Percentiles rank a stretch among this genome's conserved stretches.
Evolutionary conservation across 2,797 vertebrate species (phyloP).

Genomic region (Myoxocephalus aenaeus): DNA sequence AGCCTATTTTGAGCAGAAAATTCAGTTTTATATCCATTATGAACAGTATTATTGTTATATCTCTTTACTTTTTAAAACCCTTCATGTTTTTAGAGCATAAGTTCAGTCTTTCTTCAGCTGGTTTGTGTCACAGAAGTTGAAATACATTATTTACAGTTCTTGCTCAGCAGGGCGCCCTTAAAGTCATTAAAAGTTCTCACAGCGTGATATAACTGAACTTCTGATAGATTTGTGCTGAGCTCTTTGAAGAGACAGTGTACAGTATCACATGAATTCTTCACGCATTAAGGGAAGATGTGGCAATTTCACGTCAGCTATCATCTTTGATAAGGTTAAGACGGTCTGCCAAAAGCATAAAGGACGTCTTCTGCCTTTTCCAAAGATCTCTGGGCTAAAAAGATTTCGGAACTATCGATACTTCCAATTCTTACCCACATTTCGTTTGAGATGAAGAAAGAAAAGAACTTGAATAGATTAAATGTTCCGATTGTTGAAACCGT

Average conservation of each 20-base stretch:
- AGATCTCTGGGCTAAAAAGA: background rate
- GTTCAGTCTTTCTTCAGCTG: background rate
- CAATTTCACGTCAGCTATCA: background rate
- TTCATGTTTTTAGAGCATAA: background rate
- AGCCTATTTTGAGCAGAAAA: background rate
- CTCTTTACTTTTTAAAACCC: background rate
- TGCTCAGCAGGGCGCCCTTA: background rate
- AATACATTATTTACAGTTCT: constrained; percentile 23
- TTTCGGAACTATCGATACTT: background rate
- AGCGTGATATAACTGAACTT: background rate
- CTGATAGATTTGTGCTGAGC: background rate
- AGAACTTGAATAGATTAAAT: background rate
- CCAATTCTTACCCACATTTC: background rate
- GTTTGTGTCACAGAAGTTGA: background rate
- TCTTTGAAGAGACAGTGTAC: constrained; percentile 8
- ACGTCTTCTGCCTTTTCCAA: background rate
- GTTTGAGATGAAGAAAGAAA: background rate
- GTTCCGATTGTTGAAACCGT: background rate
- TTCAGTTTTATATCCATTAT: background rate
- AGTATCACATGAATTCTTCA: constrained; percentile 3
- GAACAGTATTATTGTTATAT: background rate
- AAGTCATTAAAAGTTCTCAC: constrained; percentile 18
- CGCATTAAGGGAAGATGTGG: background rate
- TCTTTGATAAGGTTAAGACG: background rate
- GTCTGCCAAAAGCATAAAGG: background rate